Evolutionary conservation across 2,888 invertebrate species (phyloP).

Genomic region (Aproaerema taeniolella): DNA sequence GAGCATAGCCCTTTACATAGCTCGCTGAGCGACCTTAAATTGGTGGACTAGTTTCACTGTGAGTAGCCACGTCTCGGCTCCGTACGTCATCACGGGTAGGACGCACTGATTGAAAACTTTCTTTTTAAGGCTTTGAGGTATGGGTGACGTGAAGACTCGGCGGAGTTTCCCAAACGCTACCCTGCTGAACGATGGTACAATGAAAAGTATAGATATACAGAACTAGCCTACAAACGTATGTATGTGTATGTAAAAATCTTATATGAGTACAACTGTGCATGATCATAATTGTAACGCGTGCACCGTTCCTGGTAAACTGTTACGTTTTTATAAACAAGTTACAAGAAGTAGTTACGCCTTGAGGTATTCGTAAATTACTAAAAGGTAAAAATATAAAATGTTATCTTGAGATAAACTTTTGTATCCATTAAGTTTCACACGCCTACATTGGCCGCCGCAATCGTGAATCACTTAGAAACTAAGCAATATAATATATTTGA

Average conservation of each 20-base stretch:
- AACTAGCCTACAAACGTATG: neutral
- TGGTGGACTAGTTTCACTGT: too few relatives aligned
- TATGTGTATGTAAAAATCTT: neutral
- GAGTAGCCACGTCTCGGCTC: too few relatives aligned
- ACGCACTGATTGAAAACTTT: too few relatives aligned
- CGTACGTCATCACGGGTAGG: too few relatives aligned
- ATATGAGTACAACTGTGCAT: neutral
- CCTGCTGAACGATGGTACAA: too few relatives aligned
- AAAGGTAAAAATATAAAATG: neutral
- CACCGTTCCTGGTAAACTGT: neutral
- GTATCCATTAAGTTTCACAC: too few relatives aligned
- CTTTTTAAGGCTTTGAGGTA: too few relatives aligned
- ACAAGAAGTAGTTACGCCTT: neutral
- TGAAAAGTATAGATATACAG: neutral
- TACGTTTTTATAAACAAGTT: neutral
- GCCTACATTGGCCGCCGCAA: slow-evolving; percentile 1
- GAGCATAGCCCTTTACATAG: too few relatives aligned
- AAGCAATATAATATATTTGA: slow-evolving; percentile 9
- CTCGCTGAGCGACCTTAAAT: too few relatives aligned
- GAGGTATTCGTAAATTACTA: neutral
- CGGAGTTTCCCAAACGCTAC: too few relatives aligned
- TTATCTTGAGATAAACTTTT: neutral
- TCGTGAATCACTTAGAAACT: slow-evolving; percentile 5
- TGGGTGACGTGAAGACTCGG: too few relatives aligned
- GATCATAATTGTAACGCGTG: slow-evolving; percentile 1